Conservation (phyloP, 1,140 invertebrate species). For the Rhizoglyphus robini region DNA sequence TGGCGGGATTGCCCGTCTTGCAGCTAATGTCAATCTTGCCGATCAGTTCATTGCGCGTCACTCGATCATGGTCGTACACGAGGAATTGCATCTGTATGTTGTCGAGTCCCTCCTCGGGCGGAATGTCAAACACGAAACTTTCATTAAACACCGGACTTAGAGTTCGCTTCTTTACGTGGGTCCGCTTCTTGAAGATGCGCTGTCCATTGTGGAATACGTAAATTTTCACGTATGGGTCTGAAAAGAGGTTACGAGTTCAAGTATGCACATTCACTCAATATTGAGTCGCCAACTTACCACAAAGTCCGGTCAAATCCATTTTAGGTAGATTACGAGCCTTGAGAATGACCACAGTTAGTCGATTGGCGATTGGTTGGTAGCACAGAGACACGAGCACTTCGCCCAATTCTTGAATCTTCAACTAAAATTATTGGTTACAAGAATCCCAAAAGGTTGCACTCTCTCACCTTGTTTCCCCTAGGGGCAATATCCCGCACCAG, state of each 20-base stretch:
- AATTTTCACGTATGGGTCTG: conserved; percentile 78
- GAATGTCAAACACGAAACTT: conserved; percentile 56
- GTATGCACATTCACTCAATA: background rate
- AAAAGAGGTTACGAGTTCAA: background rate
- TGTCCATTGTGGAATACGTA: conserved; percentile 93
- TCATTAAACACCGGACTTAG: conserved; percentile 97
- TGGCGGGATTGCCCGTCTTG: conserved; percentile 46
- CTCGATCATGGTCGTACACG: conserved; percentile 87
- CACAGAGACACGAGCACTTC: conserved; percentile 80
- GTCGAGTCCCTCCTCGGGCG: conserved; percentile 61
- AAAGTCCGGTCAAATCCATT: conserved; percentile 88
- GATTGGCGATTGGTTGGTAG: conserved; percentile 78
- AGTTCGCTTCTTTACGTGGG: conserved; percentile 93
- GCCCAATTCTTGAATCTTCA: conserved; percentile 69
- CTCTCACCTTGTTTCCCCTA: conserved; percentile 17
- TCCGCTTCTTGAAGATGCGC: conserved; percentile 96
- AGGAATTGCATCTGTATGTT: conserved; percentile 82
- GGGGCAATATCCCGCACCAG: conserved; percentile 25
- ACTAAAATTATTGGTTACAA: conserved; percentile 38
- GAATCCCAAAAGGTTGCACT: background rate
- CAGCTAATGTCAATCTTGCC: conserved; percentile 77
- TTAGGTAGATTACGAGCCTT: conserved; percentile 86
- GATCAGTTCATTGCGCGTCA: conserved; percentile 96
- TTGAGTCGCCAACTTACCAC: conserved; percentile 37
- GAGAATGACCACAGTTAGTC: conserved; percentile 74